Conservation (phyloP, 2,113 vertebrate species). For the Hippocampus mohnikei region DNA sequence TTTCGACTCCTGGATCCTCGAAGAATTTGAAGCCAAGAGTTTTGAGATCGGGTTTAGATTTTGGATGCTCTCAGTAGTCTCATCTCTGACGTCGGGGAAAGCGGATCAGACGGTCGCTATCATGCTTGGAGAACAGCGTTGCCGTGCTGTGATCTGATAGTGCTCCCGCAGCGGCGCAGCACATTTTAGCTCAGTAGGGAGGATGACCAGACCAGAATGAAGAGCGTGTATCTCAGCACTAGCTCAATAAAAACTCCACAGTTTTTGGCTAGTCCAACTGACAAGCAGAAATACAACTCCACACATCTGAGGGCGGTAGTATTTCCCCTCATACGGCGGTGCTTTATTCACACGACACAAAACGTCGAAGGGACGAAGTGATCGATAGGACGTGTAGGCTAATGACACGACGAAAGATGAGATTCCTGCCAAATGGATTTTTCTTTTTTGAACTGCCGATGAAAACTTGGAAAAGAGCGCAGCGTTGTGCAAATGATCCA, state of each 20-base stretch:
- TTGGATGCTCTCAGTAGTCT: slow-evolving; percentile 7
- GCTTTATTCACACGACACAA: neutral
- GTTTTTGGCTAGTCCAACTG: neutral
- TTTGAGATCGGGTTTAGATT: neutral
- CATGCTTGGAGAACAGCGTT: slow-evolving; percentile 1
- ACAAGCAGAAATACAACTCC: neutral
- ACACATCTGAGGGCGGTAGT: neutral
- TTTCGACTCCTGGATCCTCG: neutral
- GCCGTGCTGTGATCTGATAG: slow-evolving; percentile 19
- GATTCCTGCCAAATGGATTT: neutral
- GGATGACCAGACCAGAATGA: neutral
- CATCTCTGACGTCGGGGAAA: slow-evolving; percentile 18
- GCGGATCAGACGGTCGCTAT: neutral
- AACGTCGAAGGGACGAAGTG: neutral
- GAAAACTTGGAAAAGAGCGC: neutral
- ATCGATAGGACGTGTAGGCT: too few species aligned
- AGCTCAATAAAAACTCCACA: neutral
- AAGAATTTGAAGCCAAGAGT: neutral
- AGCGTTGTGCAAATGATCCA: neutral
- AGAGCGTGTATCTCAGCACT: slow-evolving; percentile 2
- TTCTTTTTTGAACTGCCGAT: neutral
- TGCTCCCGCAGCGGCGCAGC: slow-evolving; percentile 6
- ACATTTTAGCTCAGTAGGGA: slow-evolving; percentile 17
- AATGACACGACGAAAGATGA: too few species aligned
- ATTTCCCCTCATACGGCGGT: neutral